Base-by-base conservation (phyloP, 2,113 vertebrate species). In the Myiagra hebetior region DNA sequence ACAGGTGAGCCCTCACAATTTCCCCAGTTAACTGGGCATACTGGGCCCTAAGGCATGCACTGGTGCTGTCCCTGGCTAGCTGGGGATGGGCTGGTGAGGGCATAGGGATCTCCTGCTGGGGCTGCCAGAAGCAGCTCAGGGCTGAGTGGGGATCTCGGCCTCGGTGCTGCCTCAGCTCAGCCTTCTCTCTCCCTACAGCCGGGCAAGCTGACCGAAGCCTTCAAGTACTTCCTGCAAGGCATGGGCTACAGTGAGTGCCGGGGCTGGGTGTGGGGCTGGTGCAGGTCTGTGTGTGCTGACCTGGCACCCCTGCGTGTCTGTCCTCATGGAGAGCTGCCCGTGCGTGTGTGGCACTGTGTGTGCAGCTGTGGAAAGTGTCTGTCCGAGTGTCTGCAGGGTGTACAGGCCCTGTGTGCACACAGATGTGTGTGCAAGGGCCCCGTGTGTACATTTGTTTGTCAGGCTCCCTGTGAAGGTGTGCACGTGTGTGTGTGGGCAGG, bases 211-310 rank as follows among this genome's bases (percentile, higher is more conserved):
- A 99, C 99, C 0, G 99, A 99, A 97, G 99, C 99, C 89, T 99
- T 99, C 98, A 99, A 99, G 97, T 99, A 99, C 96, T 99, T 99
- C 98, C 98, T 99, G 92, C 99, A 99, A 98, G 99, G 99, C 81
- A 99, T 99, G 99, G 99, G 99, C 97, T 99, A 99, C 98, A 99
- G 99, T 99, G 97, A 99, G 99, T 99, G 86, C 57, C 7, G 9
- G 56, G 87, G 64, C 62, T 37, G 17, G 77, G 67, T 14, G 4
- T 0, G 13, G 76, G 89, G 49, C 39, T 72, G 3, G 31, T 0
- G 15, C 0, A 17, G 26, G 70, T 9, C 46, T 44, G 24, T 2
- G 21, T 37, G 83, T 85, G 86, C 68, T 57, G 79, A 22, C 50
- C 63, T 13, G 76, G 50, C 56, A 44, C 35, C 9, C 6, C 17